These are phyloP conservation scores for Caenorhabditis doughertyi DNA, from an alignment of 2,888 invertebrate species.

Conservation along the genomic window DNA sequence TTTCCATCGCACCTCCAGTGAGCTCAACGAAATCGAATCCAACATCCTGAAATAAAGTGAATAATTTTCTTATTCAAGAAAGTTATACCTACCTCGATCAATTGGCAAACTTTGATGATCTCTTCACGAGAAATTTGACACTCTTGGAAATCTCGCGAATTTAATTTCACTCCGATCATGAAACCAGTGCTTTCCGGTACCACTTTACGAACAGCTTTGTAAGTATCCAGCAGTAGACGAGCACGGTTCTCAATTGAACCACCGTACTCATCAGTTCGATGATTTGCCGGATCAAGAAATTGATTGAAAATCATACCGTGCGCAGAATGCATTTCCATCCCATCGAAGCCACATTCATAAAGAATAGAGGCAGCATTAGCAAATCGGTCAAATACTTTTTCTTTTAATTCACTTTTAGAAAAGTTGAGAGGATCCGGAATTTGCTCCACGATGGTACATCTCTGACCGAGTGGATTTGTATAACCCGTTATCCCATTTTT, in stretches of 20 bases:
- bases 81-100: constrained; percentile 52
- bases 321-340: constrained; percentile 75
- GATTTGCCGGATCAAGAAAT: constrained; percentile 72
- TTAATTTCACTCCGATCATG: constrained; percentile 75
- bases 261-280: constrained; percentile 74
- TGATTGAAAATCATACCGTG: constrained; percentile 78
- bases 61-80: not conserved
- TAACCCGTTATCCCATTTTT: constrained; percentile 4
- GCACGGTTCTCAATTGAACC: constrained; percentile 73
- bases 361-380: constrained; percentile 58
- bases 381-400: constrained; percentile 66
- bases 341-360: constrained; percentile 72
- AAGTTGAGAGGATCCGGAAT: constrained; percentile 51
- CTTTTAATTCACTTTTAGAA: constrained; percentile 67
- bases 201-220: constrained; percentile 67
- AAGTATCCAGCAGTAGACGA: constrained; percentile 72
- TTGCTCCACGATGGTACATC: constrained; percentile 8
- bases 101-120: constrained; percentile 45
- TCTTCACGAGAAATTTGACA: constrained; percentile 71
- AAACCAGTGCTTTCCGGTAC: constrained; percentile 67
- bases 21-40: constrained; percentile 78
- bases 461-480: constrained; percentile 21
- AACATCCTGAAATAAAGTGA: constrained; percentile 55
- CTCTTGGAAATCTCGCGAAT: constrained; percentile 77
- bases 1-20: constrained; percentile 77